Conservation (phyloP, 2,797 vertebrate species). For the Tinamus major region DNA sequence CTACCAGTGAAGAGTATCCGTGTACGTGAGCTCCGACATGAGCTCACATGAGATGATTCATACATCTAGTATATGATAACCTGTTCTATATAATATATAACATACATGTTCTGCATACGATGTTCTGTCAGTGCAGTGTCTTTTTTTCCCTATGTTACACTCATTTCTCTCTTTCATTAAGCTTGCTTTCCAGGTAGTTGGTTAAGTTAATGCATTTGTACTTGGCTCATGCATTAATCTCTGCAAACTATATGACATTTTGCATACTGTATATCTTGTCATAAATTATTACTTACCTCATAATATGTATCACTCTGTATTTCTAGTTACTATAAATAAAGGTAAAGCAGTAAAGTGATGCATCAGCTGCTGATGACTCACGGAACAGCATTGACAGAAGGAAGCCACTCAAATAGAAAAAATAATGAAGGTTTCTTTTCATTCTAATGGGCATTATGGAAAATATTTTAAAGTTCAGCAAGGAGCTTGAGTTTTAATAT, state of each 20-base stretch:
- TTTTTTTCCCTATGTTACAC: background rate
- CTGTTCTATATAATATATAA: background rate
- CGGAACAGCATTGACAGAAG: background rate
- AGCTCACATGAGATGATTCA: background rate
- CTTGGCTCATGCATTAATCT: conserved; percentile 59
- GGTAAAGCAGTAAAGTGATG: background rate
- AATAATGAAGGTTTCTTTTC: conserved; percentile 55
- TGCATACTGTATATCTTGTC: conserved; percentile 29
- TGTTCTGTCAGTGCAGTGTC: background rate
- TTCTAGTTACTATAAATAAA: conserved; percentile 7
- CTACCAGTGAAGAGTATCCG: background rate
- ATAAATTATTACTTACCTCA: conserved; percentile 52
- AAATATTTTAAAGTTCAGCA: conserved; percentile 52
- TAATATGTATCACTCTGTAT: background rate
- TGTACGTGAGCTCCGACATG: background rate
- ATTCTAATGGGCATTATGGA: conserved; percentile 28
- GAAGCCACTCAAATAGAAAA: conserved; percentile 33
- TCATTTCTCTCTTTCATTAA: conserved; percentile 51
- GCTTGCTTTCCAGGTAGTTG: conserved; percentile 58
- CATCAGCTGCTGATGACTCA: background rate
- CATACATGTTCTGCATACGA: background rate
- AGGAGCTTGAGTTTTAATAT: conserved; percentile 56
- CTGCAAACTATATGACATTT: conserved; percentile 45
- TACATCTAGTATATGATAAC: background rate
- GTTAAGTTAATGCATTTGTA: conserved; percentile 62